Conservation (phyloP, 2,888 invertebrate genomes). For the Zele albiditarsus region DNA sequence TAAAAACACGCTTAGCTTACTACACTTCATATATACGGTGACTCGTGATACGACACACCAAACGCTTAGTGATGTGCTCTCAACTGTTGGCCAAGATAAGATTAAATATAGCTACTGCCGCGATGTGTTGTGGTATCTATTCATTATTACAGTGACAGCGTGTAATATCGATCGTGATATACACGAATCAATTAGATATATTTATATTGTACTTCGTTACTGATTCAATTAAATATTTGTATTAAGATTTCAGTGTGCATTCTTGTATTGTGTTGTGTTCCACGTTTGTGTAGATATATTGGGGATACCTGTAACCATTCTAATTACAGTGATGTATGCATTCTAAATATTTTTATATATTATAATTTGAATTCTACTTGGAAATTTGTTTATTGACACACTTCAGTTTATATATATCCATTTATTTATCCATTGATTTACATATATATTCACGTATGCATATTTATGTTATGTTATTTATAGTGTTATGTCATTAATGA, state of each 20-base stretch:
- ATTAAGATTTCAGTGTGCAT: no score
- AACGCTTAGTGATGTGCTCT: neutral
- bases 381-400: neutral
- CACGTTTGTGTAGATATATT: neutral
- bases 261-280: no score
- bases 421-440: neutral
- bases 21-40: neutral
- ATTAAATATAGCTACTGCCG: constrained; percentile 9
- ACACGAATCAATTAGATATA: neutral
- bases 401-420: neutral
- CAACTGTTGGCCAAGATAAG: neutral
- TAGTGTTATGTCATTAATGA: neutral
- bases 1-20: neutral
- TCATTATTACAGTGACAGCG: neutral
- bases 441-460: constrained; percentile 5
- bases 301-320: neutral
- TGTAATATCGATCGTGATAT: neutral
- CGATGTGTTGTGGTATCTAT: neutral
- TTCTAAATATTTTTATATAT: constrained; percentile 6
- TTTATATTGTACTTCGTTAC: no score
- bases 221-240: no score
- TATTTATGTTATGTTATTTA: neutral
- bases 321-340: neutral
- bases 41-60: neutral
- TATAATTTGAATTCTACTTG: neutral